Evolutionary conservation across 2,797 vertebrate genomes (phyloP).

Genomic region (Notolabrus celidotus): DNA sequence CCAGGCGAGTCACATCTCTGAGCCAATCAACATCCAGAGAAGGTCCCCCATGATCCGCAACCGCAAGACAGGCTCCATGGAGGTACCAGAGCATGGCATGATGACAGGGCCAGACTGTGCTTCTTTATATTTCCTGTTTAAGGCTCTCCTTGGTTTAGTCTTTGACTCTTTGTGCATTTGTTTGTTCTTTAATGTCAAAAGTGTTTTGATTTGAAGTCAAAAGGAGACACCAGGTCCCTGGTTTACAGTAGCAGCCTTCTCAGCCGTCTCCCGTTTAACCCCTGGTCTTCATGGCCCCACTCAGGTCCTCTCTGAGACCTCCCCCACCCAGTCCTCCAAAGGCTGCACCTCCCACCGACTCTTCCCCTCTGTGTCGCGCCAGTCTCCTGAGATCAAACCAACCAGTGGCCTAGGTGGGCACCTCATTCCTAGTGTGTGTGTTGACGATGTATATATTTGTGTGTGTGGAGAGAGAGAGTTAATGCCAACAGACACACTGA

Average conservation of each 20-base stretch:
- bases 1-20: conserved; percentile 76
- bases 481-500: conserved; percentile 22
- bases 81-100: conserved; percentile 83
- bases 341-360: conserved; percentile 88
- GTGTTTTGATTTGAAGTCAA: conserved; percentile 9
- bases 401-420: conserved; percentile 91
- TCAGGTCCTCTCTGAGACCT: conserved; percentile 95
- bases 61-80: conserved; percentile 95
- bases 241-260: background rate
- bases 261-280: conserved; percentile 35
- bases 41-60: conserved; percentile 91
- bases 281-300: conserved; percentile 48
- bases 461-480: background rate
- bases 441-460: background rate
- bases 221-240: conserved; percentile 1
- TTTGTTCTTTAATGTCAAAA: background rate
- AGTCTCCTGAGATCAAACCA: conserved; percentile 93
- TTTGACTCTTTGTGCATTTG: background rate
- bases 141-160: background rate
- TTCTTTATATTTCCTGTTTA: background rate
- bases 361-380: conserved; percentile 91
- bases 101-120: background rate
- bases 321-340: conserved; percentile 73
- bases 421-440: conserved; percentile 10
- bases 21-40: conserved; percentile 86